Base-by-base conservation (phyloP, 1,140 invertebrate species). In the Harlomillsia oculata region DNA sequence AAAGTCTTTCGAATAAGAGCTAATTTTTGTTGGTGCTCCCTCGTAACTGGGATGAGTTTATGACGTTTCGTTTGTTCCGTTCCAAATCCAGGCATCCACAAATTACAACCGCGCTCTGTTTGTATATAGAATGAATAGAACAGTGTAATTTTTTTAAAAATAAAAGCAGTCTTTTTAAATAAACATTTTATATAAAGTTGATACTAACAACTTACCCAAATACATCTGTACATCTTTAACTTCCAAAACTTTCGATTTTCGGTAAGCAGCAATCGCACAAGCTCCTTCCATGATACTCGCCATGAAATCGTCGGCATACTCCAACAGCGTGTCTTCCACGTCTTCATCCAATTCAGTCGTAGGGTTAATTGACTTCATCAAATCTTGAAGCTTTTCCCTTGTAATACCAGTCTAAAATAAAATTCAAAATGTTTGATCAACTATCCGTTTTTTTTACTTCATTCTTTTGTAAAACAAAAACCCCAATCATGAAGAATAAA, bases 61-160 rank as follows among this genome's bases (percentile, higher is more conserved):
- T 92, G 93, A 0, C 89, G 89, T 53, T 86, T 75, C 3, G 95
- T 71, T 72, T 96, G 92, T 66, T 96, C 91, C 9, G 89, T 89
- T 3, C 91, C 92, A 77, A 95, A 95, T 9, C 92, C 92, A 67
- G 92, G 92, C 54, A 95, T 85, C 88, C 89, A 95, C 82, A 96
- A 92, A 67, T 94, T 94, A 80, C 86, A 94, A 69, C 89, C 89
- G 56, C 89, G 80, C 74, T 95, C 90, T 88, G 72, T 20, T 36
- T 68, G 64, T 55, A 68, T 65, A 11, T 30, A 52, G 2, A 51
- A 25, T 26, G 39, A 44, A 29, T 36, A 51, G 16, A 41, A 6
- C 25, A 20, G 1, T 5, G 39, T 20, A 3, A 18, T n/a, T 13
- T 2, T n/a, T n/a, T n/a, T n/a, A n/a, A n/a, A n/a, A n/a, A n/a